Evolutionary conservation across 2,888 invertebrate genomes (phyloP).

Genomic region (Heliconius cydno): DNA sequence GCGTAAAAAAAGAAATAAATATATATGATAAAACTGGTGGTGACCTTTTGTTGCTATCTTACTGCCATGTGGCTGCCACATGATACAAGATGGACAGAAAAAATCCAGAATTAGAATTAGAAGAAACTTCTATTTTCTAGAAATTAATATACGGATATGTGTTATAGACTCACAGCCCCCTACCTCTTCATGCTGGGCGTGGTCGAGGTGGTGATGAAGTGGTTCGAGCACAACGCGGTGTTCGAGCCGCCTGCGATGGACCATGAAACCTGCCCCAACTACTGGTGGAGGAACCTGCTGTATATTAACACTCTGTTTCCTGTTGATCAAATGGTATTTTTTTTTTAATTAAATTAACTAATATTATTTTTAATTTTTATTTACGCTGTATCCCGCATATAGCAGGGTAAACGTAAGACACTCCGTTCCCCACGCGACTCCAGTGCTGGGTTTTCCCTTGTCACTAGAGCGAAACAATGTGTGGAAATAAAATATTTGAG

Average conservation of each 20-base stretch:
- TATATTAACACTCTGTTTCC: slow-evolving; percentile 94
- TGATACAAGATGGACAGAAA: neutral
- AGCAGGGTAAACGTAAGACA: neutral
- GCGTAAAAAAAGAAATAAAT: no score
- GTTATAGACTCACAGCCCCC: slow-evolving; percentile 88
- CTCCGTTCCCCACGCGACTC: no score
- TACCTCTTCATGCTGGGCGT: slow-evolving; percentile 93
- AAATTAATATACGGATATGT: neutral
- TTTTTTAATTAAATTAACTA: neutral
- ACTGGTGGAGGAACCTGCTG: slow-evolving; percentile 94
- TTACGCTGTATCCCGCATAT: neutral
- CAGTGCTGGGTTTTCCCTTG: no score
- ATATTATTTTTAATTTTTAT: neutral
- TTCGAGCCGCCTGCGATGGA: slow-evolving; percentile 93
- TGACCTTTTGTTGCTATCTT: no score
- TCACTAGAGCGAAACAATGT: no score
- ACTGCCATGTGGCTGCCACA: no score
- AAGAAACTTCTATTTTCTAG: neutral
- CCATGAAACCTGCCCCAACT: slow-evolving; percentile 91
- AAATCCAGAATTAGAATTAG: neutral
- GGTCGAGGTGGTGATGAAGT: slow-evolving; percentile 93
- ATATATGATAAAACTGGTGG: no score
- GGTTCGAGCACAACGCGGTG: slow-evolving; percentile 91
- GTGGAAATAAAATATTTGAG: no score
- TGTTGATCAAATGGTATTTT: slow-evolving; percentile 90